Evolutionary conservation across 2,888 invertebrate species (phyloP), one percentile per base, ranked within the genome.

Genomic region (Drosophila greeni): DNA sequence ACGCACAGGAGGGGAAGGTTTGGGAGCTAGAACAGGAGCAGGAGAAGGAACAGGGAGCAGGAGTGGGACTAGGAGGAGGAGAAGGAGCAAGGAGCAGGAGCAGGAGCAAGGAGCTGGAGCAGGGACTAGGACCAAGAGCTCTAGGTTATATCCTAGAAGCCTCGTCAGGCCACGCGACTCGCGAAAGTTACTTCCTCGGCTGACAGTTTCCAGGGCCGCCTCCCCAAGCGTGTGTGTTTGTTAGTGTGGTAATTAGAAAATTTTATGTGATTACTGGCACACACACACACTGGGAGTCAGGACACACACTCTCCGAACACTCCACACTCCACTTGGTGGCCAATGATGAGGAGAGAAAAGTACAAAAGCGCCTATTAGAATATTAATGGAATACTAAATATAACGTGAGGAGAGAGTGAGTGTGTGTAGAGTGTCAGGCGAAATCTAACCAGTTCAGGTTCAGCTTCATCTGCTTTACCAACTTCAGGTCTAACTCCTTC

Each of bases 371-470:
- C 72, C 85, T 86, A 75, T 85, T 85, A 73, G 85, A 85, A 85
- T 86, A 86, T 85, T 85, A 85, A 85, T 85, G 80, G 85, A 85
- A 86, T 84, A 82, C 77, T 83, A 76, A 83, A 86, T 86, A 72
- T 51, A 66, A 66, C 73, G 64, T 61, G 60, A 64, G 64, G 61
- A 33, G 29, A 31, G 3, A 20, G 3, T 20, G 20, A 3, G 64
- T 11, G 24, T 24, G 40, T n/a, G 40, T 20, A 11, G 5, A 5
- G 39, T 23, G 29, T 36, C 49, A n/a, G 7, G 24, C 18, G 5
- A 39, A 39, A 12, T 14, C 14, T 14, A 18, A 20, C 20, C 20
- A 20, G 20, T 24, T 1, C 16, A 26, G 6, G 5, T 16, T 3
- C 43, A 2, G 6, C n/a, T n/a, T 24, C 24, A 24, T 7, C 24